Evolutionary conservation across 2,113 vertebrate species (phyloP).

Genomic region (Burhinus oedicnemus): DNA sequence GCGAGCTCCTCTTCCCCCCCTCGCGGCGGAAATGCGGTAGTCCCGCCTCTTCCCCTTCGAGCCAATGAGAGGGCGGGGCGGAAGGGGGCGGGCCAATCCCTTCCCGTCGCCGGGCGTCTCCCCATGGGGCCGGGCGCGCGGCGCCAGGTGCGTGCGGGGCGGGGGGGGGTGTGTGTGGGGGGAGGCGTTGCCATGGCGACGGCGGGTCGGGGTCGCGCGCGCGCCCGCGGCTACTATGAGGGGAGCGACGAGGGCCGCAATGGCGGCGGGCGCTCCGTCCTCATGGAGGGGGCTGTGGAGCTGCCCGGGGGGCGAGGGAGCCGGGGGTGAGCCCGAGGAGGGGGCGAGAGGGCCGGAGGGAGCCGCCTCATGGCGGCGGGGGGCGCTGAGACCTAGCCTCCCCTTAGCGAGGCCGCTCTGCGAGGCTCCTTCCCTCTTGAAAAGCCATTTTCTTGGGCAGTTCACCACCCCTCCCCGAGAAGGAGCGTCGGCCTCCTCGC

Average conservation of each 20-base stretch:
- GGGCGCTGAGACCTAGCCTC: too few species aligned
- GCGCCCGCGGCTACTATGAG: neutral
- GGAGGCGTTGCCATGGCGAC: neutral
- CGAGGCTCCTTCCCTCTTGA: rapidly evolving
- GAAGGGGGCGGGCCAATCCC: neutral
- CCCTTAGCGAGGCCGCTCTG: neutral
- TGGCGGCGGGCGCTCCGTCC: neutral
- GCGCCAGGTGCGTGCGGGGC: neutral
- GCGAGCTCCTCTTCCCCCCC: neutral
- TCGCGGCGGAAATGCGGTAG: rapidly evolving
- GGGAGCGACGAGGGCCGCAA: neutral
- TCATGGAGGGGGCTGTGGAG: too few species aligned
- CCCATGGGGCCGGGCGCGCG: neutral
- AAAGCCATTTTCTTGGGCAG: neutral
- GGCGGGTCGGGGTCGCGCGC: neutral
- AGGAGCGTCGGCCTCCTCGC: neutral
- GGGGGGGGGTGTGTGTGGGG: neutral
- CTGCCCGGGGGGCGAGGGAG: too few species aligned
- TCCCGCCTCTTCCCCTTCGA: neutral
- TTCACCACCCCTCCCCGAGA: neutral
- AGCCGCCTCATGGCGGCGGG: neutral
- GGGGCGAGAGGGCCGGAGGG: too few species aligned
- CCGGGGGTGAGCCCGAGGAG: neutral
- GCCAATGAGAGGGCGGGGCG: neutral
- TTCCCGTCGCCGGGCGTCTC: too few species aligned